Base-by-base conservation (phyloP, 2,797 vertebrate genomes). In the Remorina albescens region DNA sequence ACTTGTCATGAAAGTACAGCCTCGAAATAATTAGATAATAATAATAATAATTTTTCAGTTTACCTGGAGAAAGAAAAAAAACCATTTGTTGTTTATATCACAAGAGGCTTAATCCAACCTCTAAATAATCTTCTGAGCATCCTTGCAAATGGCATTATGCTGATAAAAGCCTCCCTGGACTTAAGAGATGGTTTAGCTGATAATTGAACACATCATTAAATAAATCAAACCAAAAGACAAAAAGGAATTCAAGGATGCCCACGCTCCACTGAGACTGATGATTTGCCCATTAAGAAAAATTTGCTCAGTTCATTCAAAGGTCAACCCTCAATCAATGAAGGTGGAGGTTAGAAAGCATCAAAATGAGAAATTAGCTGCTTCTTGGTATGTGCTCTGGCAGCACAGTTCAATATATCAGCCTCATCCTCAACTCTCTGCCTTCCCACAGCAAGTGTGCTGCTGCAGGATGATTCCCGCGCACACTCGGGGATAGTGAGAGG, bases 401-500 rank as follows among this genome's bases (percentile, higher is more conserved):
- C 75, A 81, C 75, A 78, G 82, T 83, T 84, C 83, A 79, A 92
- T 89, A 91, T 65, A 85, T 92, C 89, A 78, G 62, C 61, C 73
- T 81, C 73, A 86, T 86, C 85, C 84, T 80, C 74, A 67, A 63
- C 79, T 76, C 66, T 76, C 71, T 70, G 69, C 62, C 78, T 82
- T 61, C 76, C 76, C 71, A 83, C 76, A 50, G 90, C 87, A 91
- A 89, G 84, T 87, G 86, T 21, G 67, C 74, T 79, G 62, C 80
- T 62, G 75, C 58, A 74, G 71, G 67, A 89, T 70, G 82, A 88
- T 84, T 82, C 68, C 23, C 70, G 73, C 66, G 53, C 63, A 18
- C 57, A 55, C 77, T 67, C 67, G 57, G 46, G 61, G 71, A 82
- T 71, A 63, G 62, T 74, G 71, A 68, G 66, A 78, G 67, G 83